Percentiles rank a stretch among this genome's conserved stretches.
phyloP scores from a whole-genome alignment of 2,797 vertebrate species.

The Phoeniculus purpureus region DNA sequence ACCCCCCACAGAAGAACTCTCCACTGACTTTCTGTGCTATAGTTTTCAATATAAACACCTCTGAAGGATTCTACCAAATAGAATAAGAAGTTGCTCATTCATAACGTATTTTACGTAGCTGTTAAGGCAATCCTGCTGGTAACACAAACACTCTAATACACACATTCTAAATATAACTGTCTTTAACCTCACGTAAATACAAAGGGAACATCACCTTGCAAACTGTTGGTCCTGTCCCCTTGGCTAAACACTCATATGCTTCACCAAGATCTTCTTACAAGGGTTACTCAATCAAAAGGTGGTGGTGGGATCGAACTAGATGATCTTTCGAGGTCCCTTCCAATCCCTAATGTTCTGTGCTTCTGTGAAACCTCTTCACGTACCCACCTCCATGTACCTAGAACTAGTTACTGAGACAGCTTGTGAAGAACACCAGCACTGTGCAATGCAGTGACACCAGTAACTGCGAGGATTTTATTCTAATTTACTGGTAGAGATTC shows the following conservation, averaged over 20 bases:
- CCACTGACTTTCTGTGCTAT: background rate
- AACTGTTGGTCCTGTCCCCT: background rate
- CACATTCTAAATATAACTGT: background rate
- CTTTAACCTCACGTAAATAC: background rate
- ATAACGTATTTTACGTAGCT: background rate
- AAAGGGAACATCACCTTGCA: background rate
- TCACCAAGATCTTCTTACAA: background rate
- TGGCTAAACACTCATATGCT: background rate
- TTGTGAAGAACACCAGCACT: background rate
- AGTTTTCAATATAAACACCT: background rate
- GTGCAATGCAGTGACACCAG: background rate
- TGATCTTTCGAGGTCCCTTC: too few relatives aligned
- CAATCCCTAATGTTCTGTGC: too few relatives aligned
- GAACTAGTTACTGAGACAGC: background rate
- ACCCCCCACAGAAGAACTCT: background rate
- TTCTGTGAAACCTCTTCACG: accelerated
- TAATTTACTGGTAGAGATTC: background rate
- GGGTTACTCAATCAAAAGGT: background rate
- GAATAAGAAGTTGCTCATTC: background rate
- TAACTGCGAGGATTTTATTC: background rate
- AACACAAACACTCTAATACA: background rate
- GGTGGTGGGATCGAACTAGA: background rate
- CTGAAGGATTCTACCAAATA: background rate
- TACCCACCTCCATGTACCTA: background rate
- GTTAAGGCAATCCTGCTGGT: background rate